A percentile compares a stretch with the other conserved stretches of the same genome.
Evolutionary conservation across 1,140 invertebrate genomes (phyloP).

Genomic region (Daktulosphaira vitifoliae): DNA sequence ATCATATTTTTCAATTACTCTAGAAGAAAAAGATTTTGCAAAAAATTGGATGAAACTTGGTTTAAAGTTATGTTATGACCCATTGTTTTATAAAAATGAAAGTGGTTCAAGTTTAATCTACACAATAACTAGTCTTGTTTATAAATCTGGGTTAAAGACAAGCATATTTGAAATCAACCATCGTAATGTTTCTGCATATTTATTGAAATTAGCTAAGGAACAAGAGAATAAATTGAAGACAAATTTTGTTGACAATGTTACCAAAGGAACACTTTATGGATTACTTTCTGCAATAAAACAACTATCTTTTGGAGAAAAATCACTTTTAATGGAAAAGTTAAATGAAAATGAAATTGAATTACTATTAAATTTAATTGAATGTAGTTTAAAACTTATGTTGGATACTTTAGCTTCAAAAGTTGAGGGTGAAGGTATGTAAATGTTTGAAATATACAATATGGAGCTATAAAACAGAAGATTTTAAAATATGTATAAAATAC

Average conservation of each 20-base stretch:
- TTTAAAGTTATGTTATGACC: slow-evolving; percentile 45
- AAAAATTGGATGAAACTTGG: slow-evolving; percentile 42
- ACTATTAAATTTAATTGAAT: slow-evolving; percentile 43
- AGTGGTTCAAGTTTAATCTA: slow-evolving; percentile 47
- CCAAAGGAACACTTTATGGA: slow-evolving; percentile 43
- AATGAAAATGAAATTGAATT: slow-evolving; percentile 36
- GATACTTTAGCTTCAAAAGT: slow-evolving; percentile 40
- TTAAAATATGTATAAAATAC: too few species aligned
- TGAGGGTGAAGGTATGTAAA: slow-evolving; percentile 12
- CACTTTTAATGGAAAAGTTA: slow-evolving; percentile 35
- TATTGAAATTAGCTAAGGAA: slow-evolving; percentile 40
- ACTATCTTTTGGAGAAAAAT: slow-evolving; percentile 37
- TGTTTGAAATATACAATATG: too few species aligned
- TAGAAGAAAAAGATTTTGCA: slow-evolving; percentile 25
- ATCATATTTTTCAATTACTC: slow-evolving; percentile 41
- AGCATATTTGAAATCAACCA: background rate
- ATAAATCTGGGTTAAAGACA: slow-evolving; percentile 27
- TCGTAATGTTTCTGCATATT: slow-evolving; percentile 25
- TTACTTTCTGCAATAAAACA: slow-evolving; percentile 41
- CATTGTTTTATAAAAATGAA: slow-evolving; percentile 49
- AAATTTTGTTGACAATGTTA: slow-evolving; percentile 44
- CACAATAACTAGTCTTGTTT: slow-evolving; percentile 40
- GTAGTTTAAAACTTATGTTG: slow-evolving; percentile 43
- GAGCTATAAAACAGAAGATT: too few species aligned
- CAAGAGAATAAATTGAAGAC: slow-evolving; percentile 42